A percentile compares a stretch with the other conserved stretches of the same genome.
These are phyloP conservation scores for Itoplectis maculator DNA, from an alignment of 2,888 invertebrate genomes.

Conservation along the genomic window DNA sequence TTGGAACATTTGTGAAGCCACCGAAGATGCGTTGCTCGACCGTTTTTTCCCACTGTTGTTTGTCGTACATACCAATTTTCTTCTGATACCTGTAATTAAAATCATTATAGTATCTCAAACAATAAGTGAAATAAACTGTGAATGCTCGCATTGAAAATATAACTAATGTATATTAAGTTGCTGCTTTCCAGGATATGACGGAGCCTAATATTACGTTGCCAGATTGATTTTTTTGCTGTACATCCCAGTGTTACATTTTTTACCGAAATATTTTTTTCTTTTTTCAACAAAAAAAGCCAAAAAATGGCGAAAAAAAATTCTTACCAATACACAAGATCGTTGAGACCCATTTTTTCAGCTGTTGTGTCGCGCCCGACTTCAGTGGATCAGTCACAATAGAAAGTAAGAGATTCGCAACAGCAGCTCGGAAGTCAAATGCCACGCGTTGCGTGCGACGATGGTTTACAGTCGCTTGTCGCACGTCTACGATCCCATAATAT, in stretches of 20 bases:
- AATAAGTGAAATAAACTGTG: background rate
- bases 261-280: background rate
- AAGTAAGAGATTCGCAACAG: constrained; percentile 8
- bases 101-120: background rate
- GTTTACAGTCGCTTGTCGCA: constrained; percentile 3
- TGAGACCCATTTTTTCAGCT: constrained; percentile 69
- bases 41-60: constrained; percentile 98
- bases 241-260: no score
- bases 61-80: constrained; percentile 98
- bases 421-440: background rate
- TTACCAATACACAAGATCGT: constrained; percentile 74
- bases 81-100: constrained; percentile 92
- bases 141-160: background rate
- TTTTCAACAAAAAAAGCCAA: background rate
- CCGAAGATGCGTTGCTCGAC: constrained; percentile 96
- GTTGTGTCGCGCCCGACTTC: background rate
- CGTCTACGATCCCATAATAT: constrained; percentile 60
- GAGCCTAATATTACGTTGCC: no score
- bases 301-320: constrained; percentile 26
- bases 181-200: no score
- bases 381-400: background rate
- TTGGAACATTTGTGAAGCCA: constrained; percentile 92
- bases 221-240: background rate
- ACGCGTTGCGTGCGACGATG: background rate
- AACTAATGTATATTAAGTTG: no score